Evolutionary conservation across 2,888 invertebrate species (phyloP), one percentile per base, ranked within the genome.

Genomic region (Rotaria socialis): DNA sequence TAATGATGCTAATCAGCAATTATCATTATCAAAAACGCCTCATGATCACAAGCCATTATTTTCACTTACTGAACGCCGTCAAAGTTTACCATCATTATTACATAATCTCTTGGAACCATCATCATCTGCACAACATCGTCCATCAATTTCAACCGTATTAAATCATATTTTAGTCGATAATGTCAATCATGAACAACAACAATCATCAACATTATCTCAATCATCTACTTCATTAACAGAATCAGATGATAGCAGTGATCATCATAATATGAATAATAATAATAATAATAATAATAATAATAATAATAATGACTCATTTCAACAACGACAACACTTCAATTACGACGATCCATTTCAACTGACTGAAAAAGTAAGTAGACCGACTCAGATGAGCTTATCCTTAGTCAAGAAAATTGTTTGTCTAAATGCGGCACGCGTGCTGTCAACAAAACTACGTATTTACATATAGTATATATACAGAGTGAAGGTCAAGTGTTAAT

Each of bases 401-500:
- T 67, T 67, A 67, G 67, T 67, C 67, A 67, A 6, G 14, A 67
- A 14, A 35, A 27, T 67, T 67, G 35, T 67, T 67, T 67, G 67
- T 41, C 19, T 14, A 67, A 35, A 5, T 35, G 67, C 67, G 67
- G 67, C 67, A 67, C 67, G 35, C 35, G 67, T 35, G 19, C 67
- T 67, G 35, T 67, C 35, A 67, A 35, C 67, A 67, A 55, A 22
- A 67, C 14, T 27, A 67, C 67, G n/a, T 6, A 67, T 27, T 35
- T 27, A 67, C 16, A 27, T 67, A 14, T 16, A 35, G 35, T 67
- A 19, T 4, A 35, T 67, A 41, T 19, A 67, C 35, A 67, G 16
- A 67, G 19, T 19, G 67, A 67, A 67, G 67, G 67, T 67, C 67
- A 67, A 67, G 67, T 67, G 67, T 67, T 67, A 67, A 67, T 67